A percentile compares a stretch with the other conserved stretches of the same genome.
phyloP scores from a whole-genome alignment of 1,140 invertebrate genomes.

The Brachionus asplanchnoidis region DNA sequence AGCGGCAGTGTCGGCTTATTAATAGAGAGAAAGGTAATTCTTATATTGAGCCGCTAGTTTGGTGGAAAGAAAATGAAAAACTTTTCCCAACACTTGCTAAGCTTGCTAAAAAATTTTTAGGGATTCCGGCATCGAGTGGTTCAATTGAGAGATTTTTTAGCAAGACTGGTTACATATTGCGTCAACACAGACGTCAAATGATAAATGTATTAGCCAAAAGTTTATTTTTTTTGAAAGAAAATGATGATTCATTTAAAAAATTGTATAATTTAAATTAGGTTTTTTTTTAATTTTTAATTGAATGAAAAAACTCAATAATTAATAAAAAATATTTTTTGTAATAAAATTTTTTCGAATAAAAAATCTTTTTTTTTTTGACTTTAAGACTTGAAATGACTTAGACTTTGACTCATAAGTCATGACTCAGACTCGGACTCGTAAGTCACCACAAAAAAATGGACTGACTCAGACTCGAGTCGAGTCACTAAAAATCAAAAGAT shows the following conservation, averaged over 20 bases:
- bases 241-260: not conserved
- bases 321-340: no score
- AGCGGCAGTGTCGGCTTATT: not conserved
- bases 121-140: not conserved
- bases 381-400: no score
- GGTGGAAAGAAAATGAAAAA: not conserved
- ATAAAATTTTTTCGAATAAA: no score
- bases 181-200: not conserved
- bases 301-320: no score
- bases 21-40: not conserved
- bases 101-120: not conserved
- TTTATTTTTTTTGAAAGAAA: constrained; percentile 16
- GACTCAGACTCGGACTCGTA: no score
- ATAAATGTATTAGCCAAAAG: not conserved
- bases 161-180: not conserved
- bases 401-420: no score
- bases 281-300: no score
- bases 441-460: no score
- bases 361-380: no score
- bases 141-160: not conserved
- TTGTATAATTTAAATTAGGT: no score
- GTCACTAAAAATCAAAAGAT: no score
- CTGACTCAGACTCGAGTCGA: no score
- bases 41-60: not conserved
- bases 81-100: not conserved